Evolutionary conservation across 2,113 vertebrate species (phyloP), one percentile per base, ranked within the genome.

Genomic region (Ranitomeya imitator): DNA sequence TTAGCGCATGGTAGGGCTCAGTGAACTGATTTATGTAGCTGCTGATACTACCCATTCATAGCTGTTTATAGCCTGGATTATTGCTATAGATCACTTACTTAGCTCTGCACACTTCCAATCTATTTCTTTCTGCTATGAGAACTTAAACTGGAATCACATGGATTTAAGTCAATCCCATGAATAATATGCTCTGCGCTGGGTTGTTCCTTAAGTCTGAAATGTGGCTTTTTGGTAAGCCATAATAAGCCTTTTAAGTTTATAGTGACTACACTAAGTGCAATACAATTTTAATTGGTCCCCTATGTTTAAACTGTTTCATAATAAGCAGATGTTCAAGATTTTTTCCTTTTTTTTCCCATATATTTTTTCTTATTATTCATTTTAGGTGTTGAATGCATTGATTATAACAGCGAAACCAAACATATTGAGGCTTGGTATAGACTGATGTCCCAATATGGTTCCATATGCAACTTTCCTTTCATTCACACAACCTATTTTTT

Each of bases 141-240:
- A 90, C 52, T 86, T 74, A 60, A 31, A 19, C 55, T 86, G 73
- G 54, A 86, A 86, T 86, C 73, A 86, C 31, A 60, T 63, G 85
- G 71, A 78, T 77, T 86, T 86, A 78, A 86, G 57, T 86, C 73
- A 86, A 77, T 86, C 57, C 85, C 6, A 15, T 86, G 57, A 77
- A 77, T 86, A 85, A 74, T 85, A 11, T 21, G 9, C 73, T 76
- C 16, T 60, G 84, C 31, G 18, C 26, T 55, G 63, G 82, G 82
- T 51, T 55, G 82, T 84, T 84, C 82, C 71, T 71, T 71, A 55
- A 71, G 82, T 69, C 82, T 84, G 71, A 84, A 69, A 55, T 26
- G 51, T 71, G 82, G 82, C 63, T 71, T 84, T 71, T 84, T 55
- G 51, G 51, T 69, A 84, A 84, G 63, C 65, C 23, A 9, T 18